Base-by-base conservation (phyloP, 2,797 vertebrate genomes). In the Danio aesculapii region DNA sequence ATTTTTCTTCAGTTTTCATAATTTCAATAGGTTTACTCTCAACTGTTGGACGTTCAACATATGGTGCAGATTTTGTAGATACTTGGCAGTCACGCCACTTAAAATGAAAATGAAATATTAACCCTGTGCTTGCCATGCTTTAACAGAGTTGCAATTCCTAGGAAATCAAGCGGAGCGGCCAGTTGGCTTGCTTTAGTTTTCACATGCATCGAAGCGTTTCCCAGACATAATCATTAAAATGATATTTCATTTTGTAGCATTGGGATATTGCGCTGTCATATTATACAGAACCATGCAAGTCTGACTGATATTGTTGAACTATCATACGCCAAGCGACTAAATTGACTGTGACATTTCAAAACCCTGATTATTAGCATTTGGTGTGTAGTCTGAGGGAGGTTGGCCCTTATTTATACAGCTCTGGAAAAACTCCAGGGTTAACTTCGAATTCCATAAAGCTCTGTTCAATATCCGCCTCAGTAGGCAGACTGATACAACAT, bases 261-360 rank as follows among this genome's bases (percentile, higher is more conserved):
- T 39, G 39, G 4, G 39, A 77, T 70, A 61, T 77, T 67, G 64
- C 50, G 3, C 58, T 75, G 71, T 69, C 11, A 50, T 19, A 6
- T 16, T 53, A 43, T 77, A 73, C n/a, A 55, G 41, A 17, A 57
- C 58, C 13, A 44, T 61, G 12, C 0, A 10, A 41, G 30, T 69
- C 63, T 16, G 52, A 63, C 10, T 52, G 74, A 64, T 77, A 58
- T 70, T 80, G 71, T 77, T 74, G 43, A 81, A 77, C 47, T 46
- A 68, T 84, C 47, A 59, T 49, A 16, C 0, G 7, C 49, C 30
- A 52, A 47, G 55, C 41, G 9, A 44, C 41, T 61, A 50, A 81
- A 84, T 68, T 77, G 79, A 62, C 43, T 77, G 13, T 77, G 74
- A 74, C 83, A 81, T 77, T 81, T 79, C 78, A 71, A 80, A 84